Evolutionary conservation across 2,113 vertebrate species (phyloP), one percentile per base, ranked within the genome.

Genomic region (Edolisoma coerulescens): DNA sequence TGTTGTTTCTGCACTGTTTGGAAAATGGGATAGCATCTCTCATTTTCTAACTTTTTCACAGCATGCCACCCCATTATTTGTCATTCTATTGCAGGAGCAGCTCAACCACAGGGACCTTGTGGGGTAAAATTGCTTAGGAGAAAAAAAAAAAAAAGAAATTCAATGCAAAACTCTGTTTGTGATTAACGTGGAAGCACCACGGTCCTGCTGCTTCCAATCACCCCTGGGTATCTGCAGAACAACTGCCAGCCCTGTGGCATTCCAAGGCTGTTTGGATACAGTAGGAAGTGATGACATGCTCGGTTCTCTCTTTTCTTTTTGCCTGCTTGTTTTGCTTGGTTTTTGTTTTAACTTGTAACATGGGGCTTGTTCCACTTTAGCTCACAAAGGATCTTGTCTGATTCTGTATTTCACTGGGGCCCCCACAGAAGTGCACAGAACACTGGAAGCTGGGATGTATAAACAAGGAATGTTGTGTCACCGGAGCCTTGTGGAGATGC

Each of bases 1-100:
- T 60, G 78, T 91, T 95, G 74, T 91, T 96, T 92, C 91, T 84
- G 61, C 84, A 92, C 73, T 76, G 41, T 92, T 93, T 93, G 92
- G 76, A 90, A 97, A 92, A 76, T 9, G 79, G 53, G 52, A 89
- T 47, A 68, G 47, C 37, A 28, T 86, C 87, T 83, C 75, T 91
- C 79, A 77, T 90, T 96, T 94, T 96, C 84, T 88, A 49, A 82
- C 70, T 90, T 93, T 90, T 90, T 76, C 89, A 90, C 69, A 93
- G 89, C 67, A n/a, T 89, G 90, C 93, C 84, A 93, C 50, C 30
- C 42, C 33, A 75, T 83, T 97, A 85, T 92, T 94, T 94, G 90
- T 93, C 70, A 68, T 89, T 92, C 71, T 81, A 39, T 94, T 87
- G 73, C 94, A 90, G 84, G 71, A 89, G 49, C 59, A 96, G 91